Evolutionary conservation across 2,888 invertebrate genomes (phyloP).

Genomic region (Cenopis cana): DNA sequence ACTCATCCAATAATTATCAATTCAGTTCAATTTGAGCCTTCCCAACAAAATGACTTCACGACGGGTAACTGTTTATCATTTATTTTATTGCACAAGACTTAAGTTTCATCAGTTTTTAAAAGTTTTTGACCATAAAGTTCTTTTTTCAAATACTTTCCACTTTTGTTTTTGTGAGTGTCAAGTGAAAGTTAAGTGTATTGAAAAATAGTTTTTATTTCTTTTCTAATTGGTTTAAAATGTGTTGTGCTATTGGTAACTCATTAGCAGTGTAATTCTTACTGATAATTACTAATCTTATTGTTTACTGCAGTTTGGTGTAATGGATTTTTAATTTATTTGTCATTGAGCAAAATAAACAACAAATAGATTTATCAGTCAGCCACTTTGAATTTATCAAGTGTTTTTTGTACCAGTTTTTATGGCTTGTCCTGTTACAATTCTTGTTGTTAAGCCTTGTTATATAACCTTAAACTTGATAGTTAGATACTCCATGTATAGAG

Average conservation of each 20-base stretch:
- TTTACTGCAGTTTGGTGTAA: constrained; percentile 23
- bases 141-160: constrained; percentile 42
- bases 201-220: constrained; percentile 30
- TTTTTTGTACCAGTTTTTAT: background rate
- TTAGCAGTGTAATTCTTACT: constrained; percentile 14
- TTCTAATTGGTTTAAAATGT: constrained; percentile 23
- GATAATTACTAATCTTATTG: constrained; percentile 30
- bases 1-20: constrained; percentile 62
- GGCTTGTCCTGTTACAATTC: background rate
- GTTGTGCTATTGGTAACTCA: constrained; percentile 19
- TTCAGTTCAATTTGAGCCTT: constrained; percentile 73
- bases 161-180: constrained; percentile 23
- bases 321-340: constrained; percentile 32
- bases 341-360: constrained; percentile 15
- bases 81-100: constrained; percentile 47
- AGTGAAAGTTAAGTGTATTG: constrained; percentile 30
- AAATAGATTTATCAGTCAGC: background rate
- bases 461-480: constrained; percentile 37
- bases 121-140: constrained; percentile 44
- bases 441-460: constrained; percentile 7
- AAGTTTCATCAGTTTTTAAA: constrained; percentile 36
- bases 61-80: constrained; percentile 70
- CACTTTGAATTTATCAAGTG: background rate
- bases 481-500: constrained; percentile 32
- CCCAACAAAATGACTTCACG: constrained; percentile 74